phyloP scores from a whole-genome alignment of 2,113 vertebrate species.

The Promerops cafer region DNA sequence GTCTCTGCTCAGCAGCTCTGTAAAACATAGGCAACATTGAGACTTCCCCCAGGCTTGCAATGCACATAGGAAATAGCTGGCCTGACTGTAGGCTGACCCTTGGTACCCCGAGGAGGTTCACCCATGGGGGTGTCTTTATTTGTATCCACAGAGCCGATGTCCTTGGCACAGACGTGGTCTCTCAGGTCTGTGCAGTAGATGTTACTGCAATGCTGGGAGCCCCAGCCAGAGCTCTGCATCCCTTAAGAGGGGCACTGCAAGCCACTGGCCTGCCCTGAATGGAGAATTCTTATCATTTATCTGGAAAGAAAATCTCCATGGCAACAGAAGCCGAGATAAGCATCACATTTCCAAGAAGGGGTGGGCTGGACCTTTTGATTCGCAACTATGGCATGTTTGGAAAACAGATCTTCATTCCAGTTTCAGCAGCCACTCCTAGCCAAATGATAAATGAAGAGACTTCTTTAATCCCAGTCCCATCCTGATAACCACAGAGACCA shows the following conservation, averaged over 20 bases:
- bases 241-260: rapidly evolving
- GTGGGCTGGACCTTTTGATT: not conserved
- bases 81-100: not conserved
- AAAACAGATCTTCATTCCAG: not conserved
- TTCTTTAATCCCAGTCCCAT: not conserved
- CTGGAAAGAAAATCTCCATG: not conserved
- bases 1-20: not conserved
- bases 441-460: not conserved
- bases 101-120: not conserved
- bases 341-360: not conserved
- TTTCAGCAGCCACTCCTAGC: not conserved
- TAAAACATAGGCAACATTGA: rapidly evolving
- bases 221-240: not conserved
- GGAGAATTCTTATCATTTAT: not conserved
- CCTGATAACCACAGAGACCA: not conserved
- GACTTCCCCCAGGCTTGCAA: not conserved
- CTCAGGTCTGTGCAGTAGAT: not conserved
- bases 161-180: not conserved
- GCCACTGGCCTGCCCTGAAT: not conserved
- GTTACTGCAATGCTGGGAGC: not conserved
- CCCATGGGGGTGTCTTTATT: not conserved
- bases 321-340: not conserved
- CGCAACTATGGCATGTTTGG: rapidly evolving
- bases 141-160: not conserved
- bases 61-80: not conserved